Conservation (phyloP, 2,113 vertebrate genomes). For the Romanogobio albipinnatus region DNA sequence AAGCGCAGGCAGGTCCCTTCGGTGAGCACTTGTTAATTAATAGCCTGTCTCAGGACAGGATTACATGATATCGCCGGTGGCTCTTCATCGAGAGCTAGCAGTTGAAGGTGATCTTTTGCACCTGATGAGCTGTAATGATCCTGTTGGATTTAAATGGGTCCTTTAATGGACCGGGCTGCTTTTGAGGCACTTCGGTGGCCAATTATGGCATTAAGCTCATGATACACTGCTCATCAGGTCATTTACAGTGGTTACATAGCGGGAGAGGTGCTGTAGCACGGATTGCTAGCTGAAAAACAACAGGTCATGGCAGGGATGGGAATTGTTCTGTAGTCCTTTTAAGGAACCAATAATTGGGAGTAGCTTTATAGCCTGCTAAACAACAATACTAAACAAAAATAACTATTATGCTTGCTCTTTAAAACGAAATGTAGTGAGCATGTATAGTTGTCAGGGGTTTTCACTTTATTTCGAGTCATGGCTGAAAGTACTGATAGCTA, state of each 20-base stretch:
- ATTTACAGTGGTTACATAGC: neutral
- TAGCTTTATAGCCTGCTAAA: neutral
- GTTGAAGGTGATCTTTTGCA: constrained; percentile 65
- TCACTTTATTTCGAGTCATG: too few species aligned
- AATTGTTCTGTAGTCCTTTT: neutral
- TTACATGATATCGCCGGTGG: constrained; percentile 64
- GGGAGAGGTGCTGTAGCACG: neutral
- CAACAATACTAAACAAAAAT: neutral
- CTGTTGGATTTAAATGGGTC: constrained; percentile 43
- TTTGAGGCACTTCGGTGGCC: constrained; percentile 18
- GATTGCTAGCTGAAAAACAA: neutral
- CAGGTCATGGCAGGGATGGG: neutral
- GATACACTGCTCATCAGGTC: neutral
- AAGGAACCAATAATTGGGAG: neutral
- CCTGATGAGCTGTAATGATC: constrained; percentile 54
- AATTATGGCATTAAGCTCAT: constrained; percentile 5
- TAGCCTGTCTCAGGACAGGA: constrained; percentile 67
- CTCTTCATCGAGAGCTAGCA: constrained; percentile 63
- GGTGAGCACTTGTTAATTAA: constrained; percentile 77
- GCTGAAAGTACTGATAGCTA: too few species aligned
- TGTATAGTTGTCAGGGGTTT: neutral
- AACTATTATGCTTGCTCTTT: neutral
- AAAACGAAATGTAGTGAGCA: neutral
- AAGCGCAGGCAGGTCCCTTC: constrained; percentile 65
- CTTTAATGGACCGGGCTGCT: constrained; percentile 51